phyloP scores from a whole-genome alignment of 2,888 invertebrate species.

The Drosophila anomalata region DNA sequence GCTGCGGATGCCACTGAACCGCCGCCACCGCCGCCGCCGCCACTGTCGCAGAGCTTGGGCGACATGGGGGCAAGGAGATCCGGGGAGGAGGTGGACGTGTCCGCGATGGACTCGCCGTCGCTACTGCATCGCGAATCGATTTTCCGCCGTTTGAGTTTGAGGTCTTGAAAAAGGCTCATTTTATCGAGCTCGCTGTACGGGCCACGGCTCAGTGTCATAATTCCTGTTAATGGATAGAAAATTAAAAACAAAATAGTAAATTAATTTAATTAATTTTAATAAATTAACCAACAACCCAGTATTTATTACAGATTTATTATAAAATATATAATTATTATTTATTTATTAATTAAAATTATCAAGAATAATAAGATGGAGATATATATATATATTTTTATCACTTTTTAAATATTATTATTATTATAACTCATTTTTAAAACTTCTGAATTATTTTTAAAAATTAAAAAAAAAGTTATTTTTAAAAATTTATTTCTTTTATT shows the following conservation, averaged over 20 bases:
- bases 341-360: too few species aligned
- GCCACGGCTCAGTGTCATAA: conserved; percentile 99
- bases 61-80: conserved; percentile 93
- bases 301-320: not conserved
- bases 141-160: conserved; percentile 98
- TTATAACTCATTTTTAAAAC: too few species aligned
- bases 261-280: not conserved
- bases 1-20: conserved; percentile 55
- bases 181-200: conserved; percentile 97
- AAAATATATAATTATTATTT: too few species aligned
- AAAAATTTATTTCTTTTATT: too few species aligned
- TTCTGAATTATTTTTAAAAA: too few species aligned
- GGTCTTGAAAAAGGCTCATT: conserved; percentile 99
- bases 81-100: conserved; percentile 96
- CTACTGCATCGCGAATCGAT: conserved; percentile 98
- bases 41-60: conserved; percentile 88
- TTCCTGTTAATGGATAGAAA: conserved; percentile 87
- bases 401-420: too few species aligned
- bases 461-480: too few species aligned
- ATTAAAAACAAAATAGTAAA: not conserved
- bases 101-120: conserved; percentile 97
- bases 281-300: not conserved
- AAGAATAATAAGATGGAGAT: too few species aligned
- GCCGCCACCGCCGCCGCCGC: not conserved
- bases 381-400: too few species aligned